phyloP scores from a whole-genome alignment of 2,113 vertebrate species.

The Upupa epops region DNA sequence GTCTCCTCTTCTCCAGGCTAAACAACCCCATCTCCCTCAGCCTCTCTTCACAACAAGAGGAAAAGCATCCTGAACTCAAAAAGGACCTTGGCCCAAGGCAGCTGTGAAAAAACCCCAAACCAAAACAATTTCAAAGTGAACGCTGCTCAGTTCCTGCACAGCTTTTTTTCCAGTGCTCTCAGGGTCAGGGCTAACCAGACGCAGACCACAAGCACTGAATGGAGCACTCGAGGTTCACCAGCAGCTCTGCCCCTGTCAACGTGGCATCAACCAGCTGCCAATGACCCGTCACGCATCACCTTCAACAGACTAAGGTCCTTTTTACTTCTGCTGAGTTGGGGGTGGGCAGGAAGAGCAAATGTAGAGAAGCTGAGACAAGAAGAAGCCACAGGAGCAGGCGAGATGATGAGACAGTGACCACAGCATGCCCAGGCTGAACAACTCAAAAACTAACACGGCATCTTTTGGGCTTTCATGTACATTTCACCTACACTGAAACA shows the following conservation, averaged over 20 bases:
- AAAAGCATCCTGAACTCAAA: neutral
- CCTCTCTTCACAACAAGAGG: too few relatives aligned
- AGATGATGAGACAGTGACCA: neutral
- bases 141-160: neutral
- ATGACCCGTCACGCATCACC: neutral
- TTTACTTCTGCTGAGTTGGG: neutral
- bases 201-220: fast-evolving
- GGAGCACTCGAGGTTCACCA: neutral
- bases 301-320: neutral
- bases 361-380: neutral
- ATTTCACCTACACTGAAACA: neutral
- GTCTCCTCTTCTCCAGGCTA: too few relatives aligned
- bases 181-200: neutral
- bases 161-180: neutral
- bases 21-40: too few relatives aligned
- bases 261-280: neutral
- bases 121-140: neutral
- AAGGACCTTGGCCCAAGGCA: neutral
- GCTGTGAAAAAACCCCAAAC: neutral
- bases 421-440: neutral
- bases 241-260: neutral
- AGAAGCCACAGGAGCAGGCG: neutral
- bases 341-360: neutral
- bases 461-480: neutral
- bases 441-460: neutral